Base-by-base conservation (phyloP, 64 coral and sea anemone species). In the Montipora efflorescens region DNA sequence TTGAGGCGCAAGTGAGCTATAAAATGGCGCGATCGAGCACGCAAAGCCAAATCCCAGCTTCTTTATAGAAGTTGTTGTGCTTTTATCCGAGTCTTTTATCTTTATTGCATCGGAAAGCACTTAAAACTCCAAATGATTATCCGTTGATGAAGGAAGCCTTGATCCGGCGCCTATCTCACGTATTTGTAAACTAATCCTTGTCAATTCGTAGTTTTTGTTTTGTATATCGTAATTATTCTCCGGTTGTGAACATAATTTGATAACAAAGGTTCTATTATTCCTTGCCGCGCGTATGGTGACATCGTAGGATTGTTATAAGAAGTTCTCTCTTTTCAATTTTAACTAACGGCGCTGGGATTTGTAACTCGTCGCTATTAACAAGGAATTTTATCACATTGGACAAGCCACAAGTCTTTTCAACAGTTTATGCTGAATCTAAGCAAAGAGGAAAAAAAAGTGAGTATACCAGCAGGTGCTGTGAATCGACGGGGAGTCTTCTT, bases 171-270 rank as follows among this genome's bases (percentile, higher is more conserved):
- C 7, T 86, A 71, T 86, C 82, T 72, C 64, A 21, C 82, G 82
- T 64, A 72, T 86, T 86, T 86, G 62, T 86, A 86, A 86, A 86
- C 64, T 72, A 86, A 86, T 86, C 82, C 67, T 51, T 86, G 82
- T 71, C 82, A 86, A 50, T 62, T 52, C 68, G 19, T 72, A 23
- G 43, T 57, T 49, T 66, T 72, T 86, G 82, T 86, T 86, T 86
- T 86, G 82, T 71, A 49, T 86, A 71, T 86, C 59, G 13, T 86
- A 86, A 86, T 86, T 86, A 86, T 86, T 70, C 46, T 0, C 15
- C 64, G 5, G 82, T 86, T 86, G 82, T 68, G 12, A 64, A 73
- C 82, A 72, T 86, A 70, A 86, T 86, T 86, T 86, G 82, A 86
- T 86, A 86, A 86, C 64, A 86, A 86, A 86, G 49, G 82, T 86